Conservation (phyloP, 2,888 invertebrate genomes). For the Diarsia rubi region DNA sequence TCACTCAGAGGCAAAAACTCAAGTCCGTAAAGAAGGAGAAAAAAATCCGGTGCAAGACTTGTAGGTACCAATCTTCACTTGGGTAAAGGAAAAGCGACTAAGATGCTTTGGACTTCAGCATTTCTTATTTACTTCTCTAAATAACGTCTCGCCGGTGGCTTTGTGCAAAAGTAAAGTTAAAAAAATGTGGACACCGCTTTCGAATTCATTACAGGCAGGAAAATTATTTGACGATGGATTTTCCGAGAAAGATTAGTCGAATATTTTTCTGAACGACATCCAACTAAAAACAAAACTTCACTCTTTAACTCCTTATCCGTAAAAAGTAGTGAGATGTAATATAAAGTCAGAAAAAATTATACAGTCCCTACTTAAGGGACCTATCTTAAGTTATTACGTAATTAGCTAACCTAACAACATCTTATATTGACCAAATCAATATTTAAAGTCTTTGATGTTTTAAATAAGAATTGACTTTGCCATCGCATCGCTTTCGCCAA, state of each 20-base stretch:
- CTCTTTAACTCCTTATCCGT: no score
- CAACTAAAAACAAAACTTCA: no score
- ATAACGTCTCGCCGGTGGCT: slow-evolving; percentile 55
- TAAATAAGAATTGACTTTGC: no score
- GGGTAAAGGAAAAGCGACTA: slow-evolving; percentile 42
- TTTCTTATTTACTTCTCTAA: slow-evolving; percentile 69
- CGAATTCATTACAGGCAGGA: slow-evolving; percentile 59
- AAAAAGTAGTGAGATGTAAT: no score
- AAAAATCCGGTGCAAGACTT: slow-evolving; percentile 48
- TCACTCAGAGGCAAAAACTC: slow-evolving; percentile 31
- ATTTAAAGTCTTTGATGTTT: no score
- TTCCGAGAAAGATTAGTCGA: slow-evolving; percentile 21
- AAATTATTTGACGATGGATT: slow-evolving; percentile 41
- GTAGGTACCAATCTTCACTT: slow-evolving; percentile 48
- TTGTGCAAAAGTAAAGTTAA: slow-evolving; percentile 64
- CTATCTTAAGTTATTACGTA: no score
- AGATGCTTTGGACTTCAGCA: slow-evolving; percentile 62
- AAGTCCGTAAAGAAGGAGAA: slow-evolving; percentile 24
- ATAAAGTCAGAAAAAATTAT: no score
- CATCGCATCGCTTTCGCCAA: no score
- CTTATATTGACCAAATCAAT: no score
- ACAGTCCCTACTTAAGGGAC: no score
- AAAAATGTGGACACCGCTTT: slow-evolving; percentile 60
- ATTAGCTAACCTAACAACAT: no score
- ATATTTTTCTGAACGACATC: slow-evolving; percentile 13